Evolutionary conservation across 2,113 vertebrate species (phyloP).

Genomic region (Epinephelus moara): DNA sequence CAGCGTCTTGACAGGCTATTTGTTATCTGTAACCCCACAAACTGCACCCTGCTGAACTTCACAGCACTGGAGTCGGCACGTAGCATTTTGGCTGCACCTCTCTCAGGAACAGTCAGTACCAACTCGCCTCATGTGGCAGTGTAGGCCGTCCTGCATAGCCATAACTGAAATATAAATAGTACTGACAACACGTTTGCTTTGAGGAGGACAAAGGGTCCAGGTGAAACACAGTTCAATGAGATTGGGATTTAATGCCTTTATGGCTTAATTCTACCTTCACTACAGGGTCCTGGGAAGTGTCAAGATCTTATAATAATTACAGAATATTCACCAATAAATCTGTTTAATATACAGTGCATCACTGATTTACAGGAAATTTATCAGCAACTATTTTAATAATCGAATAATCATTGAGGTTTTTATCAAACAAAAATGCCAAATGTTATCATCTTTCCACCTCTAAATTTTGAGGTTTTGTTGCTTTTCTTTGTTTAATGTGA

Average conservation of each 20-base stretch:
- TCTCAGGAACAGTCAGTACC: slow-evolving; percentile 37
- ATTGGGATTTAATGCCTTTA: background rate
- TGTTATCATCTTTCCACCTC: no score
- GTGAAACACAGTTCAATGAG: no score
- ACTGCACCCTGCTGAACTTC: slow-evolving; percentile 8
- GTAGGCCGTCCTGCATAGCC: slow-evolving; percentile 34
- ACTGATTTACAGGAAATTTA: background rate
- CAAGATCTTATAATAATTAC: background rate
- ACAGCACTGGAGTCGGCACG: slow-evolving; percentile 39
- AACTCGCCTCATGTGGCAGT: slow-evolving; percentile 37
- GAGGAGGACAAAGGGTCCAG: slow-evolving; percentile 19
- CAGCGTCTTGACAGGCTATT: background rate
- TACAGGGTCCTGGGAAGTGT: background rate
- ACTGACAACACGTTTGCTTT: slow-evolving; percentile 31
- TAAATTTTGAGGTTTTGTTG: no score
- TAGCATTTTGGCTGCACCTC: slow-evolving; percentile 54
- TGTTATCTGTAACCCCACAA: background rate
- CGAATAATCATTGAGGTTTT: background rate
- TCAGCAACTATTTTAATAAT: background rate
- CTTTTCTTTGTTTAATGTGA: no score
- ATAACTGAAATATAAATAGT: slow-evolving; percentile 70
- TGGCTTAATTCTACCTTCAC: background rate
- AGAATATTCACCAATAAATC: background rate
- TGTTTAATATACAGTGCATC: background rate
- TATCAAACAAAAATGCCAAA: no score